Base-by-base conservation (phyloP, 37 sponge, comb jelly and placozoan genomes). In the Beroe forskalii region DNA sequence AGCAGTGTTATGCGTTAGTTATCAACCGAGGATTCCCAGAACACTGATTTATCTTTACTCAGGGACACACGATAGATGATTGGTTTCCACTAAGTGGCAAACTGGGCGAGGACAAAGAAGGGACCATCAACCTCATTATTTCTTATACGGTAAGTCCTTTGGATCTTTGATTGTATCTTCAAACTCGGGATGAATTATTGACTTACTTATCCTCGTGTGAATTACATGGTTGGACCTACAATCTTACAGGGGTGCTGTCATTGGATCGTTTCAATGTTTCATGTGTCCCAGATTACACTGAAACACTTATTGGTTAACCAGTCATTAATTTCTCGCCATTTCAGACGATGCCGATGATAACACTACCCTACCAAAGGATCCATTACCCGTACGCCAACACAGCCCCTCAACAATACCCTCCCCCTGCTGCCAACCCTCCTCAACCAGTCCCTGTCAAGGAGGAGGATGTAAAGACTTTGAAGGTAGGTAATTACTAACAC, bases 71-170 rank as follows among this genome's bases (percentile, higher is more conserved):
- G 0, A 92, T 96, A 25, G 99, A 99, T 42, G 99, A 99, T 91
- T 99, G 99, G 99, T 67, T 94, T 12, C 90, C 96, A 1, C 93
- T 99, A 63, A 94, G 76, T 89, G 99, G 99, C 17, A 93, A 91
- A 38, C 97, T 93, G 40, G 99, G 99, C 8, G 94, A 96, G 23
- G 97, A 92, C 80, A 93, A 94, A 90, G 99, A 99, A 60, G 99
- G 99, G 12, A 93, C 90, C 22, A 89, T 93, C 23, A 80, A 92
- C 36, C 75, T 93, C 4, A 92, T 92, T n/a, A 55, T 93, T 19
- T 67, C 90, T 1, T 90, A 90, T 35, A 80, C 86, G 37, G 86
- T 80, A 80, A 80, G 72, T 63, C 6, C 25, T 23, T n/a, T n/a
- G n/a, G n/a, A n/a, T n/a, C n/a, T n/a, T n/a, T n/a, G n/a, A n/a